Evolutionary conservation across 2,113 vertebrate species (phyloP).

Genomic region (Spheniscus mendiculus): DNA sequence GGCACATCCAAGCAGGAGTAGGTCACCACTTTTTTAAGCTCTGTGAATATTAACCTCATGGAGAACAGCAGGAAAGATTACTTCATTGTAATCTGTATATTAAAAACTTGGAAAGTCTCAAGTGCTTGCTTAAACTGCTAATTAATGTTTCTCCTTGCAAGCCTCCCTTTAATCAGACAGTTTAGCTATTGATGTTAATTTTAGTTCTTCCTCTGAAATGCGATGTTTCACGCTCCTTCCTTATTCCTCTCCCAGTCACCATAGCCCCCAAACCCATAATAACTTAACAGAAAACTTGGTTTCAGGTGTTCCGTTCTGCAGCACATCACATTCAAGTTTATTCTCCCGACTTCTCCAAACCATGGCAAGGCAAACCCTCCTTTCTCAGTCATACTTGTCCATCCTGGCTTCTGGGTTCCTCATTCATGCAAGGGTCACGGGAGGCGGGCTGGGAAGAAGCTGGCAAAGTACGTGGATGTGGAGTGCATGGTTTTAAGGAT

Average conservation of each 20-base stretch:
- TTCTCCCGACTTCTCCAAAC: neutral
- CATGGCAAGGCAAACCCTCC: neutral
- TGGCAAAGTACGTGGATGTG: accelerated
- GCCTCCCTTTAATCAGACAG: neutral
- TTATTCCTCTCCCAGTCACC: neutral
- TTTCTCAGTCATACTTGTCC: neutral
- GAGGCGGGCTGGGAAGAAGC: neutral
- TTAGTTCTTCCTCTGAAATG: neutral
- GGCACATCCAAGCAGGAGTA: neutral
- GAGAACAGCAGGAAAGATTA: neutral
- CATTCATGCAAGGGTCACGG: accelerated
- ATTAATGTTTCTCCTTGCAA: neutral
- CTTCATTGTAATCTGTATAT: neutral
- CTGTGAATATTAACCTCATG: neutral
- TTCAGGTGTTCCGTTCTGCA: neutral
- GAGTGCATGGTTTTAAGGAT: neutral
- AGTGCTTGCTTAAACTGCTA: neutral
- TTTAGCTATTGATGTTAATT: neutral
- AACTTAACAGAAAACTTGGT: neutral
- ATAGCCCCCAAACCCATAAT: neutral
- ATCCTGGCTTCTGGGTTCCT: neutral
- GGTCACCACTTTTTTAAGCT: neutral
- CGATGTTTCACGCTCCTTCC: neutral
- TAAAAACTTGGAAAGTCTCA: neutral
- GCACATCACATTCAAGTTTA: neutral